Evolutionary conservation across 2,797 vertebrate species (phyloP), one percentile per base, ranked within the genome.

Genomic region (Spondyliosoma cantharus): DNA sequence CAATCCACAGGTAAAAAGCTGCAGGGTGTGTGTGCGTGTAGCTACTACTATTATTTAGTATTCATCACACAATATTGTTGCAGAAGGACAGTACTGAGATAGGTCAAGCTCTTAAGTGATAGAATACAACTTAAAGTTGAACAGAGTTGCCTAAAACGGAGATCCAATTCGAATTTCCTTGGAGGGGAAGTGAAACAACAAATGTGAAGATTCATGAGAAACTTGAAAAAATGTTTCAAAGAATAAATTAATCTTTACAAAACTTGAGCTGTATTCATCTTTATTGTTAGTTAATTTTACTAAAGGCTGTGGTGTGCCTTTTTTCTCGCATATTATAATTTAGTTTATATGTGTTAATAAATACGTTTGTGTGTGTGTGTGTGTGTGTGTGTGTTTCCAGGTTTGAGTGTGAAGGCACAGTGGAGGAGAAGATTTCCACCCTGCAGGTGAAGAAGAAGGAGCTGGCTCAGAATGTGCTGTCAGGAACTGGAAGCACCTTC

Each of bases 351-450:
- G 46, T 50, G 17, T 50, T 32, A 25, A 56, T 24, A 43, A 22
- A 16, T 12, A 42, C 65, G 15, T 27, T 37, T 71, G n/a, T n/a
- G n/a, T 14, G 15, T 29, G 4, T 37, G 52, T 69, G 46, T 57
- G 22, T 76, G 27, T 29, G 4, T 37, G 52, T 69, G 46, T 57
- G 24, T 77, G 8, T n/a, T 13, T 71, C 24, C 66, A 99, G 98
- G 91, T 99, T 99, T 92, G 95, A 97, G 69, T 99, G 98, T 88
- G 94, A 96, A 71, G 96, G 94, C 64, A 98, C 98, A 0, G 97
- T 99, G 53, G 98, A 99, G 93, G 97, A 99, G 76, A 99, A 98
- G 91, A 98, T 99, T 22, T 84, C 95, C 7, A 93, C 95, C 0
- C 95, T 99, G 58, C 98, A 99, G 88, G 91, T 53, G 58, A 97